Evolutionary conservation across 1,140 invertebrate species (phyloP).

Genomic region (Neelides sp.): DNA sequence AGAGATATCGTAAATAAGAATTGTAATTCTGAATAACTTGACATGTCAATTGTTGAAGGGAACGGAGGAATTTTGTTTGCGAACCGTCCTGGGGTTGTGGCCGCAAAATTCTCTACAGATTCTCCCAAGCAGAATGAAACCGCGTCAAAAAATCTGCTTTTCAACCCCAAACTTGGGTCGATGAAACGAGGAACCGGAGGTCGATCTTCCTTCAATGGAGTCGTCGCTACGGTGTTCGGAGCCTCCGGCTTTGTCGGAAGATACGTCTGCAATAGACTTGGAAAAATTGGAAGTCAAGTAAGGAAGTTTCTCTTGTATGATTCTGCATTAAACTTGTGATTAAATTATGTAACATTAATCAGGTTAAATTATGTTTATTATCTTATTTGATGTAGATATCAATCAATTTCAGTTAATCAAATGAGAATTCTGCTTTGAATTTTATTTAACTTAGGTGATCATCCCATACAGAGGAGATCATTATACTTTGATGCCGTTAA

Average conservation of each 20-base stretch:
- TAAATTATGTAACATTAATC: no score
- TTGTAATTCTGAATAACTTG: no score
- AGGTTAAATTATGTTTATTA: no score
- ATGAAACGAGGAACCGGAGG: slow-evolving; percentile 82
- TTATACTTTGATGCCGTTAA: slow-evolving; percentile 60
- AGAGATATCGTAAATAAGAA: no score
- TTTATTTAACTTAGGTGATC: slow-evolving; percentile 52
- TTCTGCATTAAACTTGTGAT: no score
- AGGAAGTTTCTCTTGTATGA: not conserved
- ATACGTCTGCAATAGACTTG: slow-evolving; percentile 73
- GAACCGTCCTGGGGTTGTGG: not conserved
- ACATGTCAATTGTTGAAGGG: no score
- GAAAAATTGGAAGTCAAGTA: slow-evolving; percentile 73
- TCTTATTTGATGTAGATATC: no score
- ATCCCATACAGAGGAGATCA: slow-evolving; percentile 80
- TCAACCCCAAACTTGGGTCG: slow-evolving; percentile 43
- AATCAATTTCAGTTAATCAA: slow-evolving; percentile 1
- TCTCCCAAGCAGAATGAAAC: not conserved
- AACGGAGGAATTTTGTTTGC: no score
- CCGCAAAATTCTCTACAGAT: slow-evolving; percentile 5
- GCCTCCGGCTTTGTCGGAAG: slow-evolving; percentile 73
- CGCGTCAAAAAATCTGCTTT: slow-evolving; percentile 1
- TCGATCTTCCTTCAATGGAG: slow-evolving; percentile 87
- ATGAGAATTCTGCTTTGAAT: not conserved
- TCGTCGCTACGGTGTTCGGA: slow-evolving; percentile 95